Base-by-base conservation (phyloP, 2,113 vertebrate species). In the Sinocyclocheilus rhinocerous region DNA sequence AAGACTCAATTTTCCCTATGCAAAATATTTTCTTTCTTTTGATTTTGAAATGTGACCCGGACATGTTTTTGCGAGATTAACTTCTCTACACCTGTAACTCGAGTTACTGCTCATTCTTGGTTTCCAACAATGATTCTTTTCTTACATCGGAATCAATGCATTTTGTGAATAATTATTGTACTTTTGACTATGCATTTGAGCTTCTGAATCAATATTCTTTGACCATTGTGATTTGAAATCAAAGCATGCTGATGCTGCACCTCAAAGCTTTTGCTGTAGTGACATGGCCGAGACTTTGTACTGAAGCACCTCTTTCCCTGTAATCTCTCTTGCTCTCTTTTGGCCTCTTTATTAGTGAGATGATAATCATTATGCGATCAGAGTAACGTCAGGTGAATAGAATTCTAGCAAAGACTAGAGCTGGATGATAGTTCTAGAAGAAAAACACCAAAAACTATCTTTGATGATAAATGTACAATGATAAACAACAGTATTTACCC, bases 201-300 rank as follows among this genome's bases (percentile, higher is more conserved):
- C 79, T 81, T 81, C 36, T 24, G 26, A 67, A 81, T 81, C 59
- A 26, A 81, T 39, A 42, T 29, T 78, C 26, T 36, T 76, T 10
- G 50, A 13, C 8, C 26, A 7, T 15, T 48, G 22, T 48, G 33
- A 16, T 39, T 24, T 67, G 3, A 45, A 45, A 45, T 63, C 78
- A 45, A 48, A 65, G 79, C 59, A 24, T 29, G 24, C 39, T 18
- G 39, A 48, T 45, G 39, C 42, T 42, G 4, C 33, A 15, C n/a
- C 26, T 55, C 2, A 59, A 59, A 22, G 55, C 55, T 75, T 75
- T 2, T 48, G 26, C 76, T 33, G 50, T 7, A 33, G 29, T 7
- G 29, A 77, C 26, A 65, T 36, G 36, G 22, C 76, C 20, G 63
- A 72, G 70, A n/a, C 36, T 22, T 13, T 13, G 2, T 2, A 45